Evolutionary conservation across 2,113 vertebrate species (phyloP).

Genomic region (Alaudala cheleensis): DNA sequence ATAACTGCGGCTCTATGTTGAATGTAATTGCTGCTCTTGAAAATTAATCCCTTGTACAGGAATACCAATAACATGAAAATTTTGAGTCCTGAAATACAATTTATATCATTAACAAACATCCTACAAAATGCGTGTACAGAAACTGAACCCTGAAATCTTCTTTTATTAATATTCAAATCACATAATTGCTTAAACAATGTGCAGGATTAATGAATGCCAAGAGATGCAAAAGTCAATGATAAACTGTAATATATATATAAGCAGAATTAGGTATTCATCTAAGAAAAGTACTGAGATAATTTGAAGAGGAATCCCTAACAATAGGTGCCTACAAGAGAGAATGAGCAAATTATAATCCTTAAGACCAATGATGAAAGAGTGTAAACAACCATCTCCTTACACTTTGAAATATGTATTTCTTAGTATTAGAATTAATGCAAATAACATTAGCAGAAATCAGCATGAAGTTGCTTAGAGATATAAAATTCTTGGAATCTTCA

Average conservation of each 20-base stretch:
- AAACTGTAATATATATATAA: slow-evolving; percentile 54
- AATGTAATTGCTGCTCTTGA: not conserved
- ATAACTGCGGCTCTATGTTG: not conserved
- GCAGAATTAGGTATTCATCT: slow-evolving; percentile 4
- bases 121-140: not conserved
- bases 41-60: not conserved
- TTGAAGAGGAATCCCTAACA: not conserved
- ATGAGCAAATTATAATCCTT: not conserved
- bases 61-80: not conserved
- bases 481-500: not conserved
- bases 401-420: not conserved
- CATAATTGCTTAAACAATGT: slow-evolving; percentile 49
- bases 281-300: slow-evolving; percentile 18
- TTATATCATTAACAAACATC: not conserved
- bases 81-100: not conserved
- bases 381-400: not conserved
- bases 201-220: slow-evolving; percentile 52
- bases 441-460: not conserved
- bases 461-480: not conserved
- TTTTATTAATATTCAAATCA: slow-evolving; percentile 51
- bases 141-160: slow-evolving; percentile 39
- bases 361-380: not conserved
- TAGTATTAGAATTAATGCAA: not conserved
- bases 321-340: not conserved
- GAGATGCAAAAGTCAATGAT: slow-evolving; percentile 52